A percentile compares a stretch with the other conserved stretches of the same genome.
Evolutionary conservation across 2,888 invertebrate species (phyloP).

Genomic region (Mystacides longicornis): DNA sequence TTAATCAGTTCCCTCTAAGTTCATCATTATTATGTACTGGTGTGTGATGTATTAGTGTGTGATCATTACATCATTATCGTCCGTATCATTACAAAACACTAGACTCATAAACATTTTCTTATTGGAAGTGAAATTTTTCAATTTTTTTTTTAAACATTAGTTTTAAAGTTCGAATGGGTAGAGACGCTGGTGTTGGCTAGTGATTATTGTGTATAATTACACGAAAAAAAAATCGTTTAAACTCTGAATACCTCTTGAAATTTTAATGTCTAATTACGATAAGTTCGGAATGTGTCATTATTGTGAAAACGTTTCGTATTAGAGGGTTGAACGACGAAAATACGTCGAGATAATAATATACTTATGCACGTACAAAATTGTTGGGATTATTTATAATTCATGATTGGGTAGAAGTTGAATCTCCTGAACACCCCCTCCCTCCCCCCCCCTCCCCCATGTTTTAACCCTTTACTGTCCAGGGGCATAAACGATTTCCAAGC

Average conservation of each 20-base stretch:
- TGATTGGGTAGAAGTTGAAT: slow-evolving; percentile 4
- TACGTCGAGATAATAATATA: slow-evolving; percentile 2
- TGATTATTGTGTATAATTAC: too few species aligned
- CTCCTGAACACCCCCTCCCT: too few species aligned
- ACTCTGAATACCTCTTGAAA: background rate
- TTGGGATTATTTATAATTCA: slow-evolving; percentile 7
- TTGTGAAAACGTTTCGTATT: background rate
- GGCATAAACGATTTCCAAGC: slow-evolving; percentile 11
- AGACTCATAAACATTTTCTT: too few species aligned
- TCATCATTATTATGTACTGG: too few species aligned
- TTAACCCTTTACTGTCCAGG: slow-evolving; percentile 26
- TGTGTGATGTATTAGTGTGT: too few species aligned
- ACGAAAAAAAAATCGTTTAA: background rate
- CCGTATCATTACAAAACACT: too few species aligned
- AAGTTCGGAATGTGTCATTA: background rate
- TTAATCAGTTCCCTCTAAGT: too few species aligned
- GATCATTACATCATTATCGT: too few species aligned
- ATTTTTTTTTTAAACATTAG: too few species aligned
- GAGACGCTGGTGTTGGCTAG: too few species aligned
- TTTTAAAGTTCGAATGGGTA: too few species aligned
- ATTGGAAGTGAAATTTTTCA: too few species aligned
- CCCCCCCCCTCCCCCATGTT: slow-evolving; percentile 11
- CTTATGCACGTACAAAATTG: slow-evolving; percentile 5
- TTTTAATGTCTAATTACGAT: background rate
- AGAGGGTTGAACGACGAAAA: slow-evolving; percentile 1